These are phyloP conservation scores for Neoarius graeffei DNA, from an alignment of 2,113 vertebrate genomes.

Conservation along the genomic window DNA sequence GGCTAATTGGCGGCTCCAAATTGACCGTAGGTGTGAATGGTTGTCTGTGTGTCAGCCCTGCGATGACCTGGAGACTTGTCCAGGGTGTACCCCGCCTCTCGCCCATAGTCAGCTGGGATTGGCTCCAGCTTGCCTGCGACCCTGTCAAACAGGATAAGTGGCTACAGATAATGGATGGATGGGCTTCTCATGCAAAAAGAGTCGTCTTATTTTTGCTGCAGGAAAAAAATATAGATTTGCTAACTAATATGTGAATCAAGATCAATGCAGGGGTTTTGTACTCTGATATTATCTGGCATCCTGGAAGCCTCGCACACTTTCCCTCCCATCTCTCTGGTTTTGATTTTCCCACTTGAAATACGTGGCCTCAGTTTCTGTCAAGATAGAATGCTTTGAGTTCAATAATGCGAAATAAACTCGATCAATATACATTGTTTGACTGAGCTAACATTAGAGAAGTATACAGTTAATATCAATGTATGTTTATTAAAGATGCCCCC, in stretches of 20 bases:
- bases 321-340: neutral
- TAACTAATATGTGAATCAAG: neutral
- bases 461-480: neutral
- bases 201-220: neutral
- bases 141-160: too few species aligned
- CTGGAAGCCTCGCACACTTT: neutral
- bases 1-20: too few species aligned
- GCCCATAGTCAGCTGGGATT: too few species aligned
- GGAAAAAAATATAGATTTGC: neutral
- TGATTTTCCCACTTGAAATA: neutral
- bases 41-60: too few species aligned
- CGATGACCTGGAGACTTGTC: too few species aligned
- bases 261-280: neutral
- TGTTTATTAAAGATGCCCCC: neutral
- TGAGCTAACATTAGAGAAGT: neutral
- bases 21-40: too few species aligned
- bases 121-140: too few species aligned
- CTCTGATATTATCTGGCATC: neutral
- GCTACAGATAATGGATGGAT: too few species aligned
- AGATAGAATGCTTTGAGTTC: neutral
- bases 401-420: neutral
- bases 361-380: neutral
- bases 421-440: neutral
- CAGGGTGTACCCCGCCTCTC: too few species aligned
- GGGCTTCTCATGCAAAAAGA: neutral